These are phyloP conservation scores for Pangasius sanitwongsei DNA, from an alignment of 2,797 vertebrate species.

Conservation along the genomic window DNA sequence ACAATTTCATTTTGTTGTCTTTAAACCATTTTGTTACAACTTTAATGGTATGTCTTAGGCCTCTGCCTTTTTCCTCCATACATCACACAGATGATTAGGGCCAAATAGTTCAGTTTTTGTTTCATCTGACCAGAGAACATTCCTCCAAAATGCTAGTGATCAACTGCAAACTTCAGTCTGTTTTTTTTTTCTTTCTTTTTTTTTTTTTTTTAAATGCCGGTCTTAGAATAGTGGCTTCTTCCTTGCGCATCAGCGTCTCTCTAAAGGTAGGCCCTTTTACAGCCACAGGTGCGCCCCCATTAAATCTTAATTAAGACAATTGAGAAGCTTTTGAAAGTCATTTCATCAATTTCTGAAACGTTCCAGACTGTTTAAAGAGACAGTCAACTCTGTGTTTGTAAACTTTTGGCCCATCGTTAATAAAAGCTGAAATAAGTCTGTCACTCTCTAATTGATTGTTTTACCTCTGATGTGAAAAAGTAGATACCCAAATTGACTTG, in stretches of 20 bases:
- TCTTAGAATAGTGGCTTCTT: background rate
- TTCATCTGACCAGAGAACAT: background rate
- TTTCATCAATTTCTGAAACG: background rate
- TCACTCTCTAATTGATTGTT: background rate
- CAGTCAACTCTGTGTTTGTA: background rate
- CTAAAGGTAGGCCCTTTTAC: background rate
- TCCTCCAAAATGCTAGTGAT: background rate
- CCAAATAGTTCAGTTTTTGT: background rate
- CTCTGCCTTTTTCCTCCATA: background rate
- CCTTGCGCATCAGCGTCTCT: background rate
- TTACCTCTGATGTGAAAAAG: background rate
- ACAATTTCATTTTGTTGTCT: background rate
- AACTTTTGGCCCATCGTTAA: background rate
- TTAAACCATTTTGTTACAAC: background rate
- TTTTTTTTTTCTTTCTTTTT: background rate
- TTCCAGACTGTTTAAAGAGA: background rate
- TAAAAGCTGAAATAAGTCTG: background rate
- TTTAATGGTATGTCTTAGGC: background rate
- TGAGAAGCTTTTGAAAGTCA: background rate
- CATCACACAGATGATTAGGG: background rate
- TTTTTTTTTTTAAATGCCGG: background rate
- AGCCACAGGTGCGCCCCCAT: background rate
- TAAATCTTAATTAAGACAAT: background rate
- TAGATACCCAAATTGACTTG: background rate
- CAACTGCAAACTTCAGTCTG: background rate